These are phyloP conservation scores for Delichon dasypus DNA, from an alignment of 2,797 vertebrate species.

Conservation along the genomic window DNA sequence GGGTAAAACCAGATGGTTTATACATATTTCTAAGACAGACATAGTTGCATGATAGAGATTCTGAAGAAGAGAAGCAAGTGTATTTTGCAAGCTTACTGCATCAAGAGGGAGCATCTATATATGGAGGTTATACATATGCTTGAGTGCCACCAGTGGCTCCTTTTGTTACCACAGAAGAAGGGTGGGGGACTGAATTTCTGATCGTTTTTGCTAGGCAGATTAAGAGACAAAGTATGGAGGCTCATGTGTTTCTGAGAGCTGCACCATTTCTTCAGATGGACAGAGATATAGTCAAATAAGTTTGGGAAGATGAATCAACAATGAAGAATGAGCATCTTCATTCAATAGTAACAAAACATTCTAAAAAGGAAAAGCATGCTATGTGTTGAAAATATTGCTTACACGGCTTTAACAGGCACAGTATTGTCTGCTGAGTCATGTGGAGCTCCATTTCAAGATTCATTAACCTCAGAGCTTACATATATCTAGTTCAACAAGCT, in stretches of 20 bases:
- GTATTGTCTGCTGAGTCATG: not conserved
- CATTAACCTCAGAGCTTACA: constrained; percentile 55
- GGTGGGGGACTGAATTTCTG: not conserved
- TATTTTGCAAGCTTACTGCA: not conserved
- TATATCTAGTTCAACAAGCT: constrained; percentile 55
- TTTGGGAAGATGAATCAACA: not conserved
- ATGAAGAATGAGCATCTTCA: not conserved
- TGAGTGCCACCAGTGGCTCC: not conserved
- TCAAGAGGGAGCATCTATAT: not conserved
- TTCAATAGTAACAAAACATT: not conserved
- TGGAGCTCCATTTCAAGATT: constrained; percentile 6
- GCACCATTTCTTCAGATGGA: not conserved
- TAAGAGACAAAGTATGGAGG: not conserved
- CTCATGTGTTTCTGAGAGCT: not conserved
- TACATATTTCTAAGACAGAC: not conserved
- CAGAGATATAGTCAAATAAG: not conserved
- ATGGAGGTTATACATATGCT: not conserved
- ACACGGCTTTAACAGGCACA: not conserved
- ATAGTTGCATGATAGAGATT: not conserved
- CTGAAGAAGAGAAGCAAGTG: not conserved
- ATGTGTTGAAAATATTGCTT: not conserved
- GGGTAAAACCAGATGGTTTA: not conserved
- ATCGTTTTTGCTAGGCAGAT: not conserved
- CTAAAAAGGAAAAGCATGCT: not conserved
- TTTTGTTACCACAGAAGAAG: not conserved